Conservation (phyloP, 2,888 invertebrate genomes). For the Erebia epiphron region DNA sequence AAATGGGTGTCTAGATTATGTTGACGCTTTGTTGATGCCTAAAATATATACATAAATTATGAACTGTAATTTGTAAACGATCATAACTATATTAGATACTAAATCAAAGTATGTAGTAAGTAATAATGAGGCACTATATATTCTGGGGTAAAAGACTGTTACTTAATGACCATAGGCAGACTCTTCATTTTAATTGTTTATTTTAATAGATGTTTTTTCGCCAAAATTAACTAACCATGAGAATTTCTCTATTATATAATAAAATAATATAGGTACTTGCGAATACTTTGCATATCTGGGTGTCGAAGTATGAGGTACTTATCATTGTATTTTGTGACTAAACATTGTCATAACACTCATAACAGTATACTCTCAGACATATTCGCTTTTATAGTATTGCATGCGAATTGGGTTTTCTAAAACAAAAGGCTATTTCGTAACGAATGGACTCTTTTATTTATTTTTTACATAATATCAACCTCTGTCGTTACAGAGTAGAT, state of each 20-base stretch:
- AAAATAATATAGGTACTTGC: constrained; percentile 1
- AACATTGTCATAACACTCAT: constrained; percentile 17
- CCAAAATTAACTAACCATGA: neutral
- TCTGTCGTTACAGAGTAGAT: constrained; percentile 37
- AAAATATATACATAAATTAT: too few relatives aligned
- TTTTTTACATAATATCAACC: constrained; percentile 50
- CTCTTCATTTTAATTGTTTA: neutral
- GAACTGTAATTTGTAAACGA: too few relatives aligned
- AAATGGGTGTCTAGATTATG: too few relatives aligned
- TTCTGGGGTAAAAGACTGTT: too few relatives aligned
- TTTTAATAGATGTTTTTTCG: neutral
- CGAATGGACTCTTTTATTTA: constrained; percentile 45
- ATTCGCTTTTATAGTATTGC: constrained; percentile 42
- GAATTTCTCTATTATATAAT: constrained; percentile 1
- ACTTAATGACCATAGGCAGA: neutral
- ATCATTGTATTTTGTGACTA: constrained; percentile 12
- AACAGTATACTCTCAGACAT: constrained; percentile 14
- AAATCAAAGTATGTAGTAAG: too few relatives aligned
- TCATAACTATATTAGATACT: too few relatives aligned
- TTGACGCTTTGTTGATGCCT: too few relatives aligned
- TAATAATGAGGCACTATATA: too few relatives aligned
- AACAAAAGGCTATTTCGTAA: constrained; percentile 56
- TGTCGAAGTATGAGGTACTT: constrained; percentile 13
- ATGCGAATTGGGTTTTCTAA: constrained; percentile 53
- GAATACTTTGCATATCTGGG: constrained; percentile 8